Conservation (phyloP, 2,888 invertebrate species). For the Eulithis testata region DNA sequence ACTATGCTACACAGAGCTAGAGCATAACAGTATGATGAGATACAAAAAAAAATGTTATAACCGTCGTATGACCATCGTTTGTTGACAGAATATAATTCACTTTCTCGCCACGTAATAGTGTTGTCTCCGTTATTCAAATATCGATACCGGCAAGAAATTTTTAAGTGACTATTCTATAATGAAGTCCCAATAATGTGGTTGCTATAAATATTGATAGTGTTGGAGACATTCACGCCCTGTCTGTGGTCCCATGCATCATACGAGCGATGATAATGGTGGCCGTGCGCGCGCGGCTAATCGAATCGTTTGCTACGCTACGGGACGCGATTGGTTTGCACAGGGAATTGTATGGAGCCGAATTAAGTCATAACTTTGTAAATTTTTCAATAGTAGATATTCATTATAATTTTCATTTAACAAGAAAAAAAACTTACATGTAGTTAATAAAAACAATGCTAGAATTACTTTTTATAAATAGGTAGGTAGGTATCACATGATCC, state of each 20-base stretch:
- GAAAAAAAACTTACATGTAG: too few species aligned
- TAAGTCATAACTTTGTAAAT: neutral
- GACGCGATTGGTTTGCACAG: conserved; percentile 36
- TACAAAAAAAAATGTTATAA: too few species aligned
- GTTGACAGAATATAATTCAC: neutral
- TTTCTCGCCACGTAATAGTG: conserved; percentile 16
- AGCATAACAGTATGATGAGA: too few species aligned
- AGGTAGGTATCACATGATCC: too few species aligned
- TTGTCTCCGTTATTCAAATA: conserved; percentile 36
- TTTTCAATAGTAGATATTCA: neutral
- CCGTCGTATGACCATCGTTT: too few species aligned
- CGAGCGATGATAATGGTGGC: conserved; percentile 48
- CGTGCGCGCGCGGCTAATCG: conserved; percentile 52
- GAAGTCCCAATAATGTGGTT: conserved; percentile 39
- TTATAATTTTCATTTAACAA: too few species aligned
- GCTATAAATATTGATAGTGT: conserved; percentile 41
- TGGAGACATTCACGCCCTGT: conserved; percentile 38
- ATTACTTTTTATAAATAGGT: too few species aligned
- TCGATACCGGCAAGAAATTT: conserved; percentile 28
- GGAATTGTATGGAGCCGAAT: conserved; percentile 6
- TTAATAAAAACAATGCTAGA: too few species aligned
- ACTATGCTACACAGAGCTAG: too few species aligned
- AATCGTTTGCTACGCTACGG: conserved; percentile 59
- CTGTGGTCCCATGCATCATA: conserved; percentile 53
- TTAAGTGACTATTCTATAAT: conserved; percentile 31